Evolutionary conservation across 2,888 invertebrate genomes (phyloP).

Genomic region (Hyposoter didymator): DNA sequence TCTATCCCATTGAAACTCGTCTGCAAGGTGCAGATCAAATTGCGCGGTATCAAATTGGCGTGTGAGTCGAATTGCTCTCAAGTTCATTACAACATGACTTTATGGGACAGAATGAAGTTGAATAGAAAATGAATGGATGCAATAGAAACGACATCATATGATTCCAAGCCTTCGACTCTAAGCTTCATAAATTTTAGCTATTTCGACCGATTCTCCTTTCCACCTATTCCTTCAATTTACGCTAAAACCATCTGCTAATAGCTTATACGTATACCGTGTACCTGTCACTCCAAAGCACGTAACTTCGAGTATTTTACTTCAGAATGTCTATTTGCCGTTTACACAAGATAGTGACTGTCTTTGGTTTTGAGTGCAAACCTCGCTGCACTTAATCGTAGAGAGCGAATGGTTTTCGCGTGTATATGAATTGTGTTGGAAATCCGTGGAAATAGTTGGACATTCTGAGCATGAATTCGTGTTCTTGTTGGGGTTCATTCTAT

Average conservation of each 20-base stretch:
- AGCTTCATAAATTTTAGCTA: slow-evolving; percentile 35
- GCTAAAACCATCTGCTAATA: slow-evolving; percentile 35
- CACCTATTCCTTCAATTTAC: not conserved
- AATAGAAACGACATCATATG: slow-evolving; percentile 26
- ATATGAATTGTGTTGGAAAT: not conserved
- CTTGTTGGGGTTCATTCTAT: not conserved
- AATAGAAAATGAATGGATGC: not conserved
- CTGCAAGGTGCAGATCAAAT: not conserved
- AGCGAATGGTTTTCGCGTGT: not conserved
- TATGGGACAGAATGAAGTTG: slow-evolving; percentile 20
- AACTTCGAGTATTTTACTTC: slow-evolving; percentile 14
- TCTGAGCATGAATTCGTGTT: not conserved
- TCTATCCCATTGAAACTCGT: not conserved
- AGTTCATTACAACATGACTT: slow-evolving; percentile 47
- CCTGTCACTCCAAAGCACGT: not conserved
- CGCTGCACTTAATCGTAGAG: not conserved
- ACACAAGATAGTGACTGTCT: not conserved
- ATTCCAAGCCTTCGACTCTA: slow-evolving; percentile 39
- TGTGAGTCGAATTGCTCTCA: slow-evolving; percentile 9
- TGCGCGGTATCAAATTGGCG: slow-evolving; percentile 33
- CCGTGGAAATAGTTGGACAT: not conserved
- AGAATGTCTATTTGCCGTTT: not conserved
- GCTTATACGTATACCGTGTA: not conserved
- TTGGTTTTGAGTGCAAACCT: not conserved
- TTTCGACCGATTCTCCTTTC: not conserved